phyloP scores from a whole-genome alignment of 2,888 invertebrate species.

The Trachelus stipa region DNA sequence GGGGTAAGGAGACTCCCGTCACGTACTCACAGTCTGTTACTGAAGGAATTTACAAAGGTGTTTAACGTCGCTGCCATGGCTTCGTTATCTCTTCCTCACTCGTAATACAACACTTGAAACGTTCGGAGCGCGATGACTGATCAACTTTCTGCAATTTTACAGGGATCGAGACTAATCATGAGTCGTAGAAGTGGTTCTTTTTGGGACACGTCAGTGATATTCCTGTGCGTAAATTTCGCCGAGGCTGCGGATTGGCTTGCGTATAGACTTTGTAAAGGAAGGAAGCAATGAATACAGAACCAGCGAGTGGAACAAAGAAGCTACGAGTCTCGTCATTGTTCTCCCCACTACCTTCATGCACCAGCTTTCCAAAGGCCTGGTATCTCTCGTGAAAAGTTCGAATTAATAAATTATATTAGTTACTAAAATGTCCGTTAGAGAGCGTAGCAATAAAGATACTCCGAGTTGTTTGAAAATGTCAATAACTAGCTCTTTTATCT shows the following conservation, averaged over 20 bases:
- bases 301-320: background rate
- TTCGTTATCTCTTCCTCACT: conserved; percentile 21
- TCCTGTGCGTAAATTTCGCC: conserved; percentile 51
- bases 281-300: background rate
- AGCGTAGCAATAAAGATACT: background rate
- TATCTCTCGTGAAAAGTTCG: background rate
- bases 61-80: conserved; percentile 73
- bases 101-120: conserved; percentile 21
- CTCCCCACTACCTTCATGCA: background rate
- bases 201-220: conserved; percentile 65
- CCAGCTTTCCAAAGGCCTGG: background rate
- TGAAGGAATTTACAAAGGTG: conserved; percentile 77
- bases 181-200: conserved; percentile 48
- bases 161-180: conserved; percentile 52
- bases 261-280: background rate
- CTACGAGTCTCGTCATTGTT: background rate
- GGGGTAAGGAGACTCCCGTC: conserved; percentile 28
- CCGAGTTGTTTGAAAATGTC: no score
- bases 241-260: conserved; percentile 43
- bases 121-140: conserved; percentile 16
- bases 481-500: background rate
- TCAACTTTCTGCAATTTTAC: conserved; percentile 37
- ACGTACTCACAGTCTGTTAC: conserved; percentile 76
- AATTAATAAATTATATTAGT: conserved; percentile 7
- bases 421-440: background rate